A percentile compares a stretch with the other conserved stretches of the same genome.
These are phyloP conservation scores for Anas georgica DNA, from an alignment of 2,797 vertebrate genomes.

Conservation along the genomic window DNA sequence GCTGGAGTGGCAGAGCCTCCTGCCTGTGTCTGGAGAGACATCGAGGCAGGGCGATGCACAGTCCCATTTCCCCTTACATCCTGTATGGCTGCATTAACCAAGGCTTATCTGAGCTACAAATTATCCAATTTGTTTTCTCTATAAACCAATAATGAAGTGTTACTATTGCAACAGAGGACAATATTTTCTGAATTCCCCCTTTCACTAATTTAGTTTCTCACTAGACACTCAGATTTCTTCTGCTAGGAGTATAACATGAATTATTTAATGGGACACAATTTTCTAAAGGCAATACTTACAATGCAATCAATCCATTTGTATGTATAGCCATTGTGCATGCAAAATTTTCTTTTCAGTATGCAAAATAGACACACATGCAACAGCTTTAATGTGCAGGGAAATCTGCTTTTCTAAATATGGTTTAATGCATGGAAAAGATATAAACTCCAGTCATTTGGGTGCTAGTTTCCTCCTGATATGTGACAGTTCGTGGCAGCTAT, in stretches of 20 bases:
- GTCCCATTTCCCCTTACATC: background rate
- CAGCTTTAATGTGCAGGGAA: background rate
- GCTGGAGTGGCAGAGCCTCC: background rate
- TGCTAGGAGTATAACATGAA: background rate
- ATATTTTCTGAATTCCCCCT: slow-evolving; percentile 2
- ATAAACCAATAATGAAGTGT: background rate
- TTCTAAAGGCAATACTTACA: slow-evolving; percentile 1
- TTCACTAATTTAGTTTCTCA: slow-evolving; percentile 14
- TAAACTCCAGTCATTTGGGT: background rate
- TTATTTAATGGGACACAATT: slow-evolving; percentile 34
- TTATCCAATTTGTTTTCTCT: background rate
- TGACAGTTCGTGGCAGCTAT: background rate
- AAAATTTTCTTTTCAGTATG: background rate
- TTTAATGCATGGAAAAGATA: background rate
- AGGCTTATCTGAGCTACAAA: background rate
- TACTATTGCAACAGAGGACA: slow-evolving; percentile 3
- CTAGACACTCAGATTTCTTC: background rate
- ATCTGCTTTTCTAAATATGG: background rate
- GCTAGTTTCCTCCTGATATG: background rate
- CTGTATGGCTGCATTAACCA: background rate
- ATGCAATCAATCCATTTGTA: background rate
- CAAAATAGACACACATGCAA: background rate
- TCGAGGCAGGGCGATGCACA: background rate
- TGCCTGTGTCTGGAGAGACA: rapidly evolving
- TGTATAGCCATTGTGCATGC: background rate